Conservation (phyloP, 1,140 invertebrate genomes). For the Rhagoletis zephyria region DNA sequence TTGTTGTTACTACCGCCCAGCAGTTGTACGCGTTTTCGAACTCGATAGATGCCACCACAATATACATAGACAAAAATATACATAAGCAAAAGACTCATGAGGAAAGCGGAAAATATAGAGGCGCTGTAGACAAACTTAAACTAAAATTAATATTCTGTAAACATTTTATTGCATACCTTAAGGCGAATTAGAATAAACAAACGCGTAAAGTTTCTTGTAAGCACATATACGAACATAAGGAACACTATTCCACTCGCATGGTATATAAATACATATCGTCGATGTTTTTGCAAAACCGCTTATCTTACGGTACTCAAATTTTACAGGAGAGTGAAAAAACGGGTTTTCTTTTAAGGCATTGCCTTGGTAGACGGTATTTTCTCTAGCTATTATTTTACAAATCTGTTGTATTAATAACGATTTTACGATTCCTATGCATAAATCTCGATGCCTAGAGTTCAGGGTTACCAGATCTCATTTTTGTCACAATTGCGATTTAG, state of each 20-base stretch:
- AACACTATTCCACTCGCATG: not conserved
- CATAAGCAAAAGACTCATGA: not conserved
- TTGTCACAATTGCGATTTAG: too few species aligned
- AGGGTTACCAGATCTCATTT: too few species aligned
- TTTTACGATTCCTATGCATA: too few species aligned
- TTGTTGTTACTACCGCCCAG: not conserved
- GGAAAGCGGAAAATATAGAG: not conserved
- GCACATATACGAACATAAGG: not conserved
- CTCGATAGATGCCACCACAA: not conserved
- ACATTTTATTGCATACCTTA: conserved; percentile 69
- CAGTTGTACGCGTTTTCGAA: not conserved
- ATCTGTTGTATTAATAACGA: too few species aligned
- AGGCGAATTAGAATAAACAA: conserved; percentile 62
- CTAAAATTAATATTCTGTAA: conserved; percentile 66
- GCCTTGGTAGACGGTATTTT: too few species aligned
- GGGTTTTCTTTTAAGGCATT: too few species aligned
- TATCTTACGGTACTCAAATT: too few species aligned
- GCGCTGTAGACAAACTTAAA: conserved; percentile 52
- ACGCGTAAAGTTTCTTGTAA: not conserved
- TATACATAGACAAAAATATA: not conserved
- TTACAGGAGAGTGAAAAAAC: too few species aligned
- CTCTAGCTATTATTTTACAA: too few species aligned
- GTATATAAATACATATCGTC: too few species aligned
- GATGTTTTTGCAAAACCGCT: too few species aligned
- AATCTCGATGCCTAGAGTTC: too few species aligned